Evolutionary conservation across 2,113 vertebrate species (phyloP), one percentile per base, ranked within the genome.

Genomic region (Phrynosoma blainvillii): DNA sequence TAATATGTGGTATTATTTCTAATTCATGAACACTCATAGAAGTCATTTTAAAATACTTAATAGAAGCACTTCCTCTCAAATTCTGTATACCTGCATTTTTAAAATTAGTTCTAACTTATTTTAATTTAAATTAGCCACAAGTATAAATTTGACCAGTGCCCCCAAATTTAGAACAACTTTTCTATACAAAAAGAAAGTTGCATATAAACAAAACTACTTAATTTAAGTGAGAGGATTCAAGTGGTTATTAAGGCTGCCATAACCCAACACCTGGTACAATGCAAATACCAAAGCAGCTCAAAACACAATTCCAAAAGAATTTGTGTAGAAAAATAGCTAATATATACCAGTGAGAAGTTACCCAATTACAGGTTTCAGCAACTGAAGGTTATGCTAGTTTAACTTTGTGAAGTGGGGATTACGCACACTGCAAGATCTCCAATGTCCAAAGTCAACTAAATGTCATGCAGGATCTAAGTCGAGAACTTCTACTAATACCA

Each of bases 191-290:
- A 36, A 4, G 12, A 52, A 32, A 25, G 1, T 21, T 78, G 66
- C 40, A 70, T 86, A 62, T 40, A 79, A 79, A 66, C 77, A 5
- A 73, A 93, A 90, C 82, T 88, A 89, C 90, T 89, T 89, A 85
- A 87, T 85, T 86, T 90, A 59, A 85, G 65, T 95, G 90, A 92
- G 87, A 88, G 75, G 82, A 93, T 92, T 8, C 85, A 83, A 92
- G 87, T 87, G 54, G 0, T 11, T 65, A 40, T 75, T 40, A 40
- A 77, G 40, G 21, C 71, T 84, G 30, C 27, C 7, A 79, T 8
- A 86, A 56, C 13, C 20, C 7, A 16, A 40, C 5, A 84, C n/a
- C 32, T 84, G 52, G 89, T 92, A 95, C 88, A 89, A 93, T 52
- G 88, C 90, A 94, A 90, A 91, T 88, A 93, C 27, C 25, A 66